These are phyloP conservation scores for Elaphurus davidianus DNA, from an alignment of 2,113 vertebrate species.

Conservation along the genomic window DNA sequence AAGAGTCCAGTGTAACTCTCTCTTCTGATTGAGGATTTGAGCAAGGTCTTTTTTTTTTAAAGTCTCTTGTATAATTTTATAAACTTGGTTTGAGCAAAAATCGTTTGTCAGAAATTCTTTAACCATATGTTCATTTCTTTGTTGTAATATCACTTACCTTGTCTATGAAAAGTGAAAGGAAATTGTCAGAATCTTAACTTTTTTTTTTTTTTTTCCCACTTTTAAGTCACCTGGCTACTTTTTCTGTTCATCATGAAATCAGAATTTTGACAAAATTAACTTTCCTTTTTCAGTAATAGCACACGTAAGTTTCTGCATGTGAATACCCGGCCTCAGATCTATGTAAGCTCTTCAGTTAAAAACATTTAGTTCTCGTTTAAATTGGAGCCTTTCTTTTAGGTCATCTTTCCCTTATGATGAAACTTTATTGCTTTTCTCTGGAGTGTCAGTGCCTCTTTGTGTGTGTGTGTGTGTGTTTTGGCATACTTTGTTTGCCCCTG, in stretches of 20 bases:
- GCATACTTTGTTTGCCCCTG: not conserved
- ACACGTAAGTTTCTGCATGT: not conserved
- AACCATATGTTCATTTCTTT: conserved; percentile 39
- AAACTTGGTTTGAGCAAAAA: conserved; percentile 13
- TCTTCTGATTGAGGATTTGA: not conserved
- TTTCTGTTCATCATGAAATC: conserved; percentile 25
- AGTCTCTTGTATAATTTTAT: not conserved
- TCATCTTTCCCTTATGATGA: not conserved
- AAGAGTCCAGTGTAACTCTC: too few species aligned
- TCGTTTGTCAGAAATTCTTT: conserved; percentile 37
- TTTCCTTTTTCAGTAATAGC: not conserved
- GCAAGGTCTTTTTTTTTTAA: not conserved
- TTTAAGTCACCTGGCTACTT: conserved; percentile 12
- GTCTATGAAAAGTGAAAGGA: not conserved
- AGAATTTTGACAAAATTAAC: conserved; percentile 21
- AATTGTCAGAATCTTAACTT: not conserved
- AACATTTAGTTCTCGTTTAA: not conserved
- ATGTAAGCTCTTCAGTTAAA: not conserved
- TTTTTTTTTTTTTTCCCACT: not conserved
- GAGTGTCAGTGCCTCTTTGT: not conserved
- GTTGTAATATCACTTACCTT: not conserved
- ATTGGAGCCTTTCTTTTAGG: not conserved
- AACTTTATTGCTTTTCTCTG: not conserved
- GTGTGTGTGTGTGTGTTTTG: not conserved
- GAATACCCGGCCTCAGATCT: not conserved